Conservation (phyloP, 2,797 vertebrate species). For the Danio tinwini region DNA sequence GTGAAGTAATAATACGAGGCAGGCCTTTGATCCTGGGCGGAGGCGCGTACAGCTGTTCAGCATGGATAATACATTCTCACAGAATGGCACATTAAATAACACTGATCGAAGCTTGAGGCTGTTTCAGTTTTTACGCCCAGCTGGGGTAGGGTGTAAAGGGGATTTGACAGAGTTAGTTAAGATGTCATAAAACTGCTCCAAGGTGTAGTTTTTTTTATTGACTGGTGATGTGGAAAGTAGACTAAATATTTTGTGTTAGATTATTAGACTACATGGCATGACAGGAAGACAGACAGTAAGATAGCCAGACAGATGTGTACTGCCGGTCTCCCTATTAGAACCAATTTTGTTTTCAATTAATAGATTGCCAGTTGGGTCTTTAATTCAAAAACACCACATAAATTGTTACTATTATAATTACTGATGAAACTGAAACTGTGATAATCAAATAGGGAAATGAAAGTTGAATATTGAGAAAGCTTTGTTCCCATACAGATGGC, state of each 20-base stretch:
- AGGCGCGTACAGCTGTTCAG: conserved; percentile 11
- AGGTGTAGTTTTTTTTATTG: not conserved
- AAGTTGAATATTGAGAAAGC: no score
- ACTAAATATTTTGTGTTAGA: not conserved
- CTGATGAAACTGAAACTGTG: no score
- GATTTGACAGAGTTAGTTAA: conserved; percentile 6
- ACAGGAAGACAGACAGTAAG: not conserved
- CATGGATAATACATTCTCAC: conserved; percentile 29
- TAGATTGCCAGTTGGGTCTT: no score
- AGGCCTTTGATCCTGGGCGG: conserved; percentile 15
- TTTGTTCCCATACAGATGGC: no score
- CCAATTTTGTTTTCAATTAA: no score
- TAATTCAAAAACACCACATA: no score
- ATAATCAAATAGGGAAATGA: no score
- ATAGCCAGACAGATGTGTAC: not conserved
- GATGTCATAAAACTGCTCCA: conserved; percentile 22
- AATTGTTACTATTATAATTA: no score
- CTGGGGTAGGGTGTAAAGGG: not conserved
- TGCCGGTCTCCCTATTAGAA: no score
- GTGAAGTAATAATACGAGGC: conserved; percentile 20
- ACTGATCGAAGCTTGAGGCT: conserved; percentile 11
- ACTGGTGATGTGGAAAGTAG: not conserved
- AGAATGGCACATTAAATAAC: conserved; percentile 41
- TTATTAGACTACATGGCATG: not conserved
- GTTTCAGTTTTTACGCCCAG: not conserved